These are phyloP conservation scores for Onthophagus sagittarius DNA, from an alignment of 2,888 invertebrate species.

Conservation along the genomic window DNA sequence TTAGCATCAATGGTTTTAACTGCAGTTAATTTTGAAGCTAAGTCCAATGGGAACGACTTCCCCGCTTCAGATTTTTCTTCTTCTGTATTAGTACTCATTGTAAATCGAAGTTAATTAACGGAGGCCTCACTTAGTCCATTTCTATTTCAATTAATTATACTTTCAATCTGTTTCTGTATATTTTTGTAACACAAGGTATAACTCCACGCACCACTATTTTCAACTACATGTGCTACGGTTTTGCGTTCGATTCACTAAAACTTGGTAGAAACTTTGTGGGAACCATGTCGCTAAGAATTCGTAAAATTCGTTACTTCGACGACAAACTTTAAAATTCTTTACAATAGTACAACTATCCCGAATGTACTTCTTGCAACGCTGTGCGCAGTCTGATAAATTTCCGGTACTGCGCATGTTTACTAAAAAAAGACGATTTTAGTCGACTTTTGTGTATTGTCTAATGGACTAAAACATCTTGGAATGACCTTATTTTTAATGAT, in stretches of 20 bases:
- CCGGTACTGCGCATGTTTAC: slow-evolving; percentile 15
- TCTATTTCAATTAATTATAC: slow-evolving; percentile 16
- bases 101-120: slow-evolving; percentile 22
- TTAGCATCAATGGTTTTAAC: slow-evolving; percentile 50
- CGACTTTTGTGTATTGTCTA: neutral
- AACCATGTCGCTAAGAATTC: neutral
- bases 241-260: neutral
- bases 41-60: slow-evolving; percentile 55
- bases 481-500: neutral
- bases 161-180: slow-evolving; percentile 20
- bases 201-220: neutral
- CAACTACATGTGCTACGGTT: neutral
- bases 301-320: slow-evolving; percentile 22
- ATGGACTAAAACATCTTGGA: neutral
- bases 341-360: slow-evolving; percentile 25
- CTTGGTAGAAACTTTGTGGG: neutral
- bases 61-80: slow-evolving; percentile 55
- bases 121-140: slow-evolving; percentile 12
- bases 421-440: slow-evolving; percentile 10
- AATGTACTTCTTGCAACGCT: slow-evolving; percentile 33
- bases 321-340: slow-evolving; percentile 32
- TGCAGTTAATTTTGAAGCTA: slow-evolving; percentile 53
- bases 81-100: slow-evolving; percentile 48
- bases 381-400: slow-evolving; percentile 31
- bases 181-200: neutral